phyloP scores from a whole-genome alignment of 2,888 invertebrate species.

The Spodoptera exigua region DNA sequence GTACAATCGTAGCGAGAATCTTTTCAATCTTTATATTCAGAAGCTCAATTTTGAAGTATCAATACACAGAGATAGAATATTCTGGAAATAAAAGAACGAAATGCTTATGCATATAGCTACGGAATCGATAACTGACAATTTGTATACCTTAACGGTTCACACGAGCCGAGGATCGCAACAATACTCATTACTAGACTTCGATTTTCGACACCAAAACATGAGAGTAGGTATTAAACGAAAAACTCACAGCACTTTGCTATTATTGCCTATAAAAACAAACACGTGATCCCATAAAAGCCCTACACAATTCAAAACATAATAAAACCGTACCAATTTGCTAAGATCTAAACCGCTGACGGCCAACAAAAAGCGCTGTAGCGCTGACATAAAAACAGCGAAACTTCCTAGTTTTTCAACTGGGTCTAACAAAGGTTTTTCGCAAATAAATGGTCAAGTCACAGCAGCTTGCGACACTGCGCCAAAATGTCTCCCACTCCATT shows the following conservation, averaged over 20 bases:
- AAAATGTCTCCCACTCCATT: conserved; percentile 61
- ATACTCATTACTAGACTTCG: no score
- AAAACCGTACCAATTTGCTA: conserved; percentile 7
- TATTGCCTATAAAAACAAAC: not conserved
- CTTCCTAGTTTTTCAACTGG: conserved; percentile 23
- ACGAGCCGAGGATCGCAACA: no score
- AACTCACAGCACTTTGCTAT: no score
- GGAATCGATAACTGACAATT: no score
- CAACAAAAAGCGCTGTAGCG: conserved; percentile 12
- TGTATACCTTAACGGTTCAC: no score
- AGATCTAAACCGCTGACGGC: not conserved
- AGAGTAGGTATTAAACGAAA: no score
- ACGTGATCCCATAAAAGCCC: not conserved
- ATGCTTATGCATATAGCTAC: no score
- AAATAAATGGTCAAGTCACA: conserved; percentile 46
- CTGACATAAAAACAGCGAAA: conserved; percentile 20
- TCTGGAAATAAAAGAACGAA: no score
- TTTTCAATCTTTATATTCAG: not conserved
- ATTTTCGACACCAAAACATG: no score
- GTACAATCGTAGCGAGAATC: conserved; percentile 9
- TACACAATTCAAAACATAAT: not conserved
- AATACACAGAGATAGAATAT: no score
- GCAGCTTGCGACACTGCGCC: conserved; percentile 33
- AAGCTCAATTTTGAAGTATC: no score
- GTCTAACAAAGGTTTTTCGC: conserved; percentile 41